Percentiles rank a stretch among this genome's conserved stretches.
Conservation (phyloP, 2,113 vertebrate genomes). For the Rhinoptilus africanus region DNA sequence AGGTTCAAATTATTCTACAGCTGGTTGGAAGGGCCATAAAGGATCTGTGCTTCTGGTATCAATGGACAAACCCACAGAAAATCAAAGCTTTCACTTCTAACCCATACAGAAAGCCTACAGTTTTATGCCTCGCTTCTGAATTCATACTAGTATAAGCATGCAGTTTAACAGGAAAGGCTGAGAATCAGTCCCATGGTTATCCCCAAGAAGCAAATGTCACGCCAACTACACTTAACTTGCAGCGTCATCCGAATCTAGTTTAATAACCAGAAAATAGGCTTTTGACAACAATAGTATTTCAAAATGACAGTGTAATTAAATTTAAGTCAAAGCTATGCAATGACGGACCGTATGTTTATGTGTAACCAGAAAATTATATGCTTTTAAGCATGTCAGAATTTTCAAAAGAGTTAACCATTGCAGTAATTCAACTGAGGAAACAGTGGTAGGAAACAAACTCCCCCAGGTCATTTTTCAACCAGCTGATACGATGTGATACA, state of each 20-base stretch:
- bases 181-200: neutral
- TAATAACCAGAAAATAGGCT: constrained; percentile 64
- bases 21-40: neutral
- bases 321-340: constrained; percentile 61
- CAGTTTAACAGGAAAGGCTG: neutral
- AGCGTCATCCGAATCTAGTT: constrained; percentile 30
- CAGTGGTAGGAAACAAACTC: neutral
- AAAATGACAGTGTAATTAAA: constrained; percentile 67
- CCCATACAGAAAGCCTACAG: neutral
- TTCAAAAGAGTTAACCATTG: constrained; percentile 55
- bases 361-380: constrained; percentile 65
- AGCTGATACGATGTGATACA: constrained; percentile 20
- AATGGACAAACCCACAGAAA: neutral
- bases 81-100: neutral
- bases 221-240: constrained; percentile 24
- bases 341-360: constrained; percentile 52
- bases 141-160: neutral
- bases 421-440: constrained; percentile 45
- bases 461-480: constrained; percentile 37
- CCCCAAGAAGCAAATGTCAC: neutral
- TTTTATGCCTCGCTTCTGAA: neutral
- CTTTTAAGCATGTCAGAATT: constrained; percentile 57
- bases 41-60: neutral
- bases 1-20: neutral
- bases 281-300: constrained; percentile 65